Evolutionary conservation across 1,140 invertebrate species (phyloP), one percentile per base, ranked within the genome.

Genomic region (Geopemphigus sp.): DNA sequence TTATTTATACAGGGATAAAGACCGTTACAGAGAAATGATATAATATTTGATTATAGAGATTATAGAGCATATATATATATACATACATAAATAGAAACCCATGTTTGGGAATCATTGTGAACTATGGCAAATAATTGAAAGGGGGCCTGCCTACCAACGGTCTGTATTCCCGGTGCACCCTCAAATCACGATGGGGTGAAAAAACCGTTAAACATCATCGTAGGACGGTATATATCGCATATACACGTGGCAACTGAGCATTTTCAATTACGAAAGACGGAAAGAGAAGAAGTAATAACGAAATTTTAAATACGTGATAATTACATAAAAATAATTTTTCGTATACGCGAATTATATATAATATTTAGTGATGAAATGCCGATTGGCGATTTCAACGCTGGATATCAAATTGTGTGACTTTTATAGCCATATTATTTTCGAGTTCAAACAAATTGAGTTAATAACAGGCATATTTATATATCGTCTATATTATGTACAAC

Each of bases 161-260:
- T 39, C 3, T 39, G 32, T 39, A 39, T 8, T 39, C 57, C 24
- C 56, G 47, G n/a, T 17, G 54, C 74, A 78, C 74, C 74, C 74
- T 78, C 56, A 78, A 78, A 78, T 78, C 74, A 78, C 74, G 74
- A 78, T 78, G 39, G 74, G 74, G 74, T 39, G 74, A 78, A 78
- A 39, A 78, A 78, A 78, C 74, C 74, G 74, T 78, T 78, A 78
- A 57, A 78, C 57, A 29, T 22, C 32, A 39, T 59, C 74, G 10
- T 59, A 19, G 8, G 56, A 76, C 61, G 54, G 22, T 50, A 45
- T 57, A 74, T 29, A 39, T 39, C 32, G 32, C 72, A 57, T 57
- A 11, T 74, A 57, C 32, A 39, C 29, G 29, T 53, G 53, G 6
- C n/a, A 68, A 68, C 72, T 15, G n/a, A 74, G 53, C 15, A 17